Conservation (phyloP, 2,888 invertebrate genomes). For the Dromius quadrimaculatus region DNA sequence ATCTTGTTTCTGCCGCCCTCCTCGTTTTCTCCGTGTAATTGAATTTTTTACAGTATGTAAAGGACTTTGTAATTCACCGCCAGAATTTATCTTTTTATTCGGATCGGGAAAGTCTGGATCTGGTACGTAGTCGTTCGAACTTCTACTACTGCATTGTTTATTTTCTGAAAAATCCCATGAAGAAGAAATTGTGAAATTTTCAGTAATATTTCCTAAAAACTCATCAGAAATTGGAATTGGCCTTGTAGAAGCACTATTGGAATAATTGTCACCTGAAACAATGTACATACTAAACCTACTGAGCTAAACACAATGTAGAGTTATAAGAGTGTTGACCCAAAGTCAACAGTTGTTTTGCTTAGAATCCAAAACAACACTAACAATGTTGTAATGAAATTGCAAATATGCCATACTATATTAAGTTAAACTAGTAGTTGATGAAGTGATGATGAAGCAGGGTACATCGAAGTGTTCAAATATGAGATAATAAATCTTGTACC, state of each 20-base stretch:
- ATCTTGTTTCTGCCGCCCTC: neutral
- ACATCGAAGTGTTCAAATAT: no score
- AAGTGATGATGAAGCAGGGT: neutral
- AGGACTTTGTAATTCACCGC: neutral
- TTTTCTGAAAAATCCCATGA: neutral
- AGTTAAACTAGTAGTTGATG: neutral
- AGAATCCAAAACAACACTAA: neutral
- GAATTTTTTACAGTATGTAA: neutral
- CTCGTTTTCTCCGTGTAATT: neutral
- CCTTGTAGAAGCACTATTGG: neutral
- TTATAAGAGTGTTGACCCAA: neutral
- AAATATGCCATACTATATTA: neutral
- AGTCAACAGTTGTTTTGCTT: neutral
- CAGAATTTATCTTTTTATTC: neutral
- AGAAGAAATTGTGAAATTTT: neutral
- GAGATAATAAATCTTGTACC: neutral
- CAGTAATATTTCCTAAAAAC: neutral
- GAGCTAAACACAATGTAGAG: neutral
- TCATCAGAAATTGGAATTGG: neutral
- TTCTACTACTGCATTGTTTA: neutral
- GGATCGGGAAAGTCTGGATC: neutral
- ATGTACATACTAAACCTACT: neutral
- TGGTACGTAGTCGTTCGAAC: neutral
- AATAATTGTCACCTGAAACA: neutral
- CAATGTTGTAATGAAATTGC: neutral